Percentiles rank a stretch among this genome's conserved stretches.
These are phyloP conservation scores for Darevskia nairensis DNA, from an alignment of 2,797 vertebrate genomes.

Conservation along the genomic window DNA sequence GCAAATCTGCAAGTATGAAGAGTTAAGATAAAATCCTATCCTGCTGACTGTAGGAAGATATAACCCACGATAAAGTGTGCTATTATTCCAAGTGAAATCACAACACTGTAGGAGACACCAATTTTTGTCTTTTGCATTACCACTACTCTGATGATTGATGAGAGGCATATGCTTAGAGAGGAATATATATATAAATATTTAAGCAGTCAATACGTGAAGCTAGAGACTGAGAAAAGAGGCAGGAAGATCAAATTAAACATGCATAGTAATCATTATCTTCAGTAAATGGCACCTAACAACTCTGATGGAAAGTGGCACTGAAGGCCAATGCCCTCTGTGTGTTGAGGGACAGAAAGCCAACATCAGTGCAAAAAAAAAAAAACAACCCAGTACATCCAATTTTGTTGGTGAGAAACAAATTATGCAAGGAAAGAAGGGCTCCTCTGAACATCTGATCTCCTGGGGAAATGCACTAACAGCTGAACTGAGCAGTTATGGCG, in stretches of 20 bases:
- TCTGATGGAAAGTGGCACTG: not conserved
- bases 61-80: not conserved
- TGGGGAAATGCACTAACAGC: constrained; percentile 20
- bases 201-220: constrained; percentile 43
- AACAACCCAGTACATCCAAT: constrained; percentile 33
- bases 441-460: constrained; percentile 29
- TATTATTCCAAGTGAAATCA: constrained; percentile 50
- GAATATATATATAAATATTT: not conserved
- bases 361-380: constrained; percentile 32
- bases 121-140: constrained; percentile 30
- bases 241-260: constrained; percentile 34
- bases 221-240: constrained; percentile 33
- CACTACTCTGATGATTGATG: constrained; percentile 42
- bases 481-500: constrained; percentile 7
- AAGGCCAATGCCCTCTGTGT: constrained; percentile 36
- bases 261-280: constrained; percentile 32
- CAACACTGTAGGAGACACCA: constrained; percentile 38
- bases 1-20: not conserved
- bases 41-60: constrained; percentile 29
- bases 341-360: constrained; percentile 43
- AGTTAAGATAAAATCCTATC: not conserved
- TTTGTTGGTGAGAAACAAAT: not conserved
- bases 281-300: not conserved
- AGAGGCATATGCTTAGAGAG: constrained; percentile 15
- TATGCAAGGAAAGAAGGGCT: not conserved